Evolutionary conservation across 2,797 vertebrate species (phyloP).

Genomic region (Falco berigora): DNA sequence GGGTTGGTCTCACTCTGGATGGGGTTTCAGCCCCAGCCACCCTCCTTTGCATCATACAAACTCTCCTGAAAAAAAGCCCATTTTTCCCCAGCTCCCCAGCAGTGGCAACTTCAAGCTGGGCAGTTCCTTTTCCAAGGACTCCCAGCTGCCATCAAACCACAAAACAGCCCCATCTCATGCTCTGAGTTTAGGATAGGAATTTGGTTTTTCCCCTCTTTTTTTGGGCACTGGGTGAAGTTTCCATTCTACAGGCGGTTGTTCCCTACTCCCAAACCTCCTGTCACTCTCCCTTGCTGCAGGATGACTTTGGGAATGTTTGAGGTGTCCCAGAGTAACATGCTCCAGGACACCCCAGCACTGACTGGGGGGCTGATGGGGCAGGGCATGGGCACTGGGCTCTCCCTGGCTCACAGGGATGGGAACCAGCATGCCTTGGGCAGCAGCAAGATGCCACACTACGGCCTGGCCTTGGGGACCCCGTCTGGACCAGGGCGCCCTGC

Average conservation of each 20-base stretch:
- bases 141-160: background rate
- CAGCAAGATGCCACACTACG: background rate
- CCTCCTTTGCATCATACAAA: background rate
- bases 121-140: background rate
- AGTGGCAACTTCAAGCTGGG: background rate
- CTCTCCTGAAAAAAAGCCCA: background rate
- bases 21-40: background rate
- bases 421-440: background rate
- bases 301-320: background rate
- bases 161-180: background rate
- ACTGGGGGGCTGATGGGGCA: background rate
- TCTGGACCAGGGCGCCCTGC: rapidly evolving
- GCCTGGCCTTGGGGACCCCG: background rate
- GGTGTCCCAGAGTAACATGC: background rate
- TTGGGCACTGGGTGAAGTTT: background rate
- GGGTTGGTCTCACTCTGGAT: background rate
- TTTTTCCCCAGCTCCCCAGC: background rate
- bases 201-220: background rate
- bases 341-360: background rate
- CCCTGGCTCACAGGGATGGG: rapidly evolving
- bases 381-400: background rate
- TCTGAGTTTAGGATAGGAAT: background rate
- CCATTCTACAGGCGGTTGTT: rapidly evolving
- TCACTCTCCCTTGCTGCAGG: background rate
- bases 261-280: background rate